A percentile compares a stretch with the other conserved stretches of the same genome.
Evolutionary conservation across 2,113 vertebrate species (phyloP).

Genomic region (Xenotilapia longispinis): DNA sequence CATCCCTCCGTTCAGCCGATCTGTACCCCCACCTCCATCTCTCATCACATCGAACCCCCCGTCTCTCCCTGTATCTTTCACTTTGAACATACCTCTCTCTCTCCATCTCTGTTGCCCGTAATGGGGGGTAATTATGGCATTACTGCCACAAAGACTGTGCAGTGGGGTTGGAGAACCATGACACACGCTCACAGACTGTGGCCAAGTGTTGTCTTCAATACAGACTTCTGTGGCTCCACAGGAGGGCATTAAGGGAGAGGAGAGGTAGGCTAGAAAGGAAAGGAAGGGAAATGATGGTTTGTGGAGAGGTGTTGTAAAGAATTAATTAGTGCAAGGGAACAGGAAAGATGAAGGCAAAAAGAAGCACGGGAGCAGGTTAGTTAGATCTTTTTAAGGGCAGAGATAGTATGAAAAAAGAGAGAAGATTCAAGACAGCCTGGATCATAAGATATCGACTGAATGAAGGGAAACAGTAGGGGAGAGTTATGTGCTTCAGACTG

Average conservation of each 20-base stretch:
- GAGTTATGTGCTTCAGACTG: background rate
- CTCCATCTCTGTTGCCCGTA: background rate
- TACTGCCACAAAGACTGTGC: constrained; percentile 33
- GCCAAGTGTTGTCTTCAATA: constrained; percentile 32
- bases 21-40: background rate
- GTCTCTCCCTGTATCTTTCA: background rate
- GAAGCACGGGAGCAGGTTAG: background rate
- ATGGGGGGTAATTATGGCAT: constrained; percentile 54
- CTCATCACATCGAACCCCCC: background rate
- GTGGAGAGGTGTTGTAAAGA: background rate
- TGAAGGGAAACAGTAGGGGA: background rate
- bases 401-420: background rate
- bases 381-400: background rate
- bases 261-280: background rate
- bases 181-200: constrained; percentile 43
- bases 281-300: background rate
- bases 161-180: constrained; percentile 13
- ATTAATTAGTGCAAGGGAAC: constrained; percentile 5
- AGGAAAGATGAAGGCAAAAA: background rate
- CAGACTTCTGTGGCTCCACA: constrained; percentile 26
- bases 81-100: background rate
- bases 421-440: background rate
- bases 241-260: constrained; percentile 5
- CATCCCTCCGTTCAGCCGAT: background rate
- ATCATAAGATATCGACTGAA: constrained; percentile 2